Evolutionary conservation across 2,797 vertebrate genomes (phyloP), one percentile per base, ranked within the genome.

Genomic region (Pygocentrus nattereri): DNA sequence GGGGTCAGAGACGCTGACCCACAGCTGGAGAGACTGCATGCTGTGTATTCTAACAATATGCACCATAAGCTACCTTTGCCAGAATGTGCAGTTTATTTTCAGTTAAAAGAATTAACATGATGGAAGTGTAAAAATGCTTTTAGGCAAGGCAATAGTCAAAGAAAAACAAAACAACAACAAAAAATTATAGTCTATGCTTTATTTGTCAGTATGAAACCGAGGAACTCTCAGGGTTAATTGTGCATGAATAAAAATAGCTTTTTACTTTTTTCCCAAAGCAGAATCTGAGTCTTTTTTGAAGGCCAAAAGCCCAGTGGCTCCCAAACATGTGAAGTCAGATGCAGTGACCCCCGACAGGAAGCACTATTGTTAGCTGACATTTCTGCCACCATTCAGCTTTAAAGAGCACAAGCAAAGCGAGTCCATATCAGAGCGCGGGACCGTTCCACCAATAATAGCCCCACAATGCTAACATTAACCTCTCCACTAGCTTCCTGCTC

Each of bases 341-440:
- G 25, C 71, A 65, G 49, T 70, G 82, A 78, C 62, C 61, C 62
- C 44, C 25, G 0, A 30, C 88, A 93, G 92, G 91, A 93, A 91
- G 87, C 78, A 44, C 87, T 87, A 92, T 93, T 94, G 91, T 93
- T 91, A 84, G 87, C 74, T 93, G 91, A 90, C 92, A 92, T 93
- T 94, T 92, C 87, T 82, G 78, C 44, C 58, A 78, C 90, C 90
- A 90, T 88, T 83, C 83, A 64, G 67, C 82, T 91, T 91, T 89
- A 87, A 90, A 89, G 88, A 88, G 87, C 86, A 86, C 74, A 80
- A 73, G 13, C 34, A 15, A 74, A 79, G 70, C 58, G 59, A 50
- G 67, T 74, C 19, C 58, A 67, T 65, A 84, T 82, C 65, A 65
- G 54, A 54, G 52, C 47, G 49, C 2, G 0, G 31, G 11, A 25